phyloP scores from a whole-genome alignment of 64 coral and sea anemone species.

The Pocillopora verrucosa region DNA sequence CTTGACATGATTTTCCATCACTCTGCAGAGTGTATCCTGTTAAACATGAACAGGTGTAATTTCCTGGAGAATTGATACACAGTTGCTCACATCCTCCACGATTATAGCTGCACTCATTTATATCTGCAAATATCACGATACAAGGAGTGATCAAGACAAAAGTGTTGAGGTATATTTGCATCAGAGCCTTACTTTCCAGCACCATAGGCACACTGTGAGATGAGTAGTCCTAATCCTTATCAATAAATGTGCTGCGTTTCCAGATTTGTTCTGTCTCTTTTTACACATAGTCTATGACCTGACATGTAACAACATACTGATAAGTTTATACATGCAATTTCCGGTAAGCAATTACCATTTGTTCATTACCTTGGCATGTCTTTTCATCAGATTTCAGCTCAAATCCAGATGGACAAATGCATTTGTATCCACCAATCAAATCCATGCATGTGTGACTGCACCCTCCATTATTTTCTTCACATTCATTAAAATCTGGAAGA shows the following conservation, averaged over 20 bases:
- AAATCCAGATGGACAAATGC: slow-evolving; percentile 68
- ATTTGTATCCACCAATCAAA: slow-evolving; percentile 74
- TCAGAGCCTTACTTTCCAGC: too few species aligned
- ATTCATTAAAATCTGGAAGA: slow-evolving; percentile 62
- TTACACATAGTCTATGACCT: background rate
- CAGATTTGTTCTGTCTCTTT: too few species aligned
- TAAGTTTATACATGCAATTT: background rate
- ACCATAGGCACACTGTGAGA: too few species aligned
- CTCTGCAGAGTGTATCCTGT: slow-evolving; percentile 50
- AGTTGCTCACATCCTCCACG: slow-evolving; percentile 69
- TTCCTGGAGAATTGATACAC: slow-evolving; percentile 61
- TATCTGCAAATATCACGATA: slow-evolving; percentile 33
- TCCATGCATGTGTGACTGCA: slow-evolving; percentile 77
- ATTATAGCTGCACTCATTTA: slow-evolving; percentile 81
- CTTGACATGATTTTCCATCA: slow-evolving; percentile 61
- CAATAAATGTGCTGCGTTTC: too few species aligned
- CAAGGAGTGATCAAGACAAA: background rate
- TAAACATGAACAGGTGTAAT: slow-evolving; percentile 77
- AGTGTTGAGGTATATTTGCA: background rate
- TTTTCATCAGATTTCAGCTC: slow-evolving; percentile 55
- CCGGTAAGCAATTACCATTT: background rate
- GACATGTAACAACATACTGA: background rate
- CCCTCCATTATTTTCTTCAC: slow-evolving; percentile 54
- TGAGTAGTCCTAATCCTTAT: too few species aligned
- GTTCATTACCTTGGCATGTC: slow-evolving; percentile 59